Evolutionary conservation across 2,888 invertebrate genomes (phyloP), one percentile per base, ranked within the genome.

Genomic region (Psococerastis gibbosa): DNA sequence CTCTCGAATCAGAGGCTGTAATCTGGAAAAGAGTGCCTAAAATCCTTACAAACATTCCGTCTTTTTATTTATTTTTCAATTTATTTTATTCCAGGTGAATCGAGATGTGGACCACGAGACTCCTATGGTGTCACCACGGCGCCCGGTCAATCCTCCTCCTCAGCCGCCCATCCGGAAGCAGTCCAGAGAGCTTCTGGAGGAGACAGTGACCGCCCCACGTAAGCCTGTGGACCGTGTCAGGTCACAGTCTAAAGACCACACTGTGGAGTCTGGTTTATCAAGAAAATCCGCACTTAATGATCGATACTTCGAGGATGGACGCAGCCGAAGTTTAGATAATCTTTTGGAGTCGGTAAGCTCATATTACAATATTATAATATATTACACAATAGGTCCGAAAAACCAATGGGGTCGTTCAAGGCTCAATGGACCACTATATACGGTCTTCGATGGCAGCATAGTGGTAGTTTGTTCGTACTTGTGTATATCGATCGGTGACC

Each of bases 261-360:
- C 57, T 3, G 52, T 56, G 8, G 63, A 64, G 49, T 60, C 59
- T 44, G 65, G 64, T 11, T 61, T 85, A 1, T 85, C 85, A 0
- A 63, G 85, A 45, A 80, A 77, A 54, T 88, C 87, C 0, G 85
- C 85, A 0, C 60, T 89, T 2, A 91, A 89, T 55, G 88, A 88
- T 52, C 69, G 89, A 51, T 89, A 89, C 60, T 89, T 89, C 55
- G 85, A 83, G 50, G 83, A 85, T 52, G 54, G 53, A 5, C 70
- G 87, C 11, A 85, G 84, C 43, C 66, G 78, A 51, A 85, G 85
- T 27, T 62, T 88, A 45, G 88, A 88, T 56, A 87, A 88, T 57
- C 63, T 88, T 1, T 57, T 88, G 6, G 67, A 68, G 48, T 63
- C 66, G 3, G 72, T 80, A 52, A 54, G 53, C 51, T 27, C 35